Evolutionary conservation across 2,888 invertebrate genomes (phyloP), one percentile per base, ranked within the genome.

Genomic region (Drosophila phalerata): DNA sequence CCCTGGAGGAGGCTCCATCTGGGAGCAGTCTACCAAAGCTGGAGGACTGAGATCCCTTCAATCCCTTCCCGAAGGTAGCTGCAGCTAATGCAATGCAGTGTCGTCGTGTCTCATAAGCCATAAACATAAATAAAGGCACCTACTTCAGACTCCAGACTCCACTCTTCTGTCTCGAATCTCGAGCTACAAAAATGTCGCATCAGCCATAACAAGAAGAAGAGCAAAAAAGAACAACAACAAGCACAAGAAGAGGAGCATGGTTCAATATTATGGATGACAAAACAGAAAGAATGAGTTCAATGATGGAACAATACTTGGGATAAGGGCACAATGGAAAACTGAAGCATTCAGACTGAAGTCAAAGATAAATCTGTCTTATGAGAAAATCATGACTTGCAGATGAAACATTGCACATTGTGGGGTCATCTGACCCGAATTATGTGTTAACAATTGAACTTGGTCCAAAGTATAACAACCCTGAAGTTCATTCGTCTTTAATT

Each of bases 61-160:
- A 10, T 19, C 17, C 17, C 17, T 13, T 49, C 19, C 34, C 5
- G n/a, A 47, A 37, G 66, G 67, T 38, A 60, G 66, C 64, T 64
- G 56, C 64, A 77, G 78, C 85, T 89, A 86, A 86, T 89, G 89
- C 89, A 60, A 89, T 89, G 77, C 89, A 85, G 89, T 88, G 86
- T 85, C 69, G 76, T 84, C 83, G 87, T 90, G 84, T 83, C 80
- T 85, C 78, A 73, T 79, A 77, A 81, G 84, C 89, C 79, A 90
- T 89, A 89, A 89, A 90, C 90, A 89, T 90, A 90, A 90, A 91
- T 90, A 90, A 90, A 86, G 80, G 85, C 91, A 88, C 90, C 88
- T 91, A 73, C 69, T 70, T 53, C 65, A 37, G 53, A 13, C 53
- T 11, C 8, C n/a, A 52, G 32, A 4, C 34, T 56, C 1, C 25